Evolutionary conservation across 2,797 vertebrate genomes (phyloP).

Genomic region (Falco concolor): DNA sequence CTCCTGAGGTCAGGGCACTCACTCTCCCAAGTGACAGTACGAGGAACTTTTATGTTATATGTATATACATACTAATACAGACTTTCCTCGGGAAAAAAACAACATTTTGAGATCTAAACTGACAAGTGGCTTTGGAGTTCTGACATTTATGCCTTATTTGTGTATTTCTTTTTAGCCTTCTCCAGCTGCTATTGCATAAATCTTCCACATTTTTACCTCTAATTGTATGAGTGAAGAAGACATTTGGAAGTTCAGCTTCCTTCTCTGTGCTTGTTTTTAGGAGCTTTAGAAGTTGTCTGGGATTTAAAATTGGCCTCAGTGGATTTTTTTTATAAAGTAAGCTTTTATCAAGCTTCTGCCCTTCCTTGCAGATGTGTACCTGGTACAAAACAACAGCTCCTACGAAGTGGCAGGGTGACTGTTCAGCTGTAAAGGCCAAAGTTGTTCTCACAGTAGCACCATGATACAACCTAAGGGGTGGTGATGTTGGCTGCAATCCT

Average conservation of each 20-base stretch:
- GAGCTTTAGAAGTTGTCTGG: not conserved
- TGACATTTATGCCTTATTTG: constrained; percentile 9
- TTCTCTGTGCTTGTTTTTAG: not conserved
- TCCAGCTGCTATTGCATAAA: constrained; percentile 28
- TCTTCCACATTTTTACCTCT: not conserved
- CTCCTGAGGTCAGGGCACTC: not conserved
- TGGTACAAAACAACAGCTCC: not conserved
- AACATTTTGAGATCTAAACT: constrained; percentile 36
- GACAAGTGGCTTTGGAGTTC: constrained; percentile 27
- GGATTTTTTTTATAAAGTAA: not conserved
- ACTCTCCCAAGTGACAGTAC: not conserved
- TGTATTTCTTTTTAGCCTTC: not conserved
- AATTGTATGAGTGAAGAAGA: not conserved
- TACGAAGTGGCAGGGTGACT: not conserved
- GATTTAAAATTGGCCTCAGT: not conserved
- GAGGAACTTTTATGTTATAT: not conserved
- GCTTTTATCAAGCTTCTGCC: not conserved
- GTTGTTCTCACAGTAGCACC: not conserved
- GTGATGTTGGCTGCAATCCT: fast-evolving
- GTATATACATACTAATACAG: too few relatives aligned
- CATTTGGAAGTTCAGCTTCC: not conserved
- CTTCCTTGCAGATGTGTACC: not conserved
- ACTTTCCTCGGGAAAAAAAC: not conserved
- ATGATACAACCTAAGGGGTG: not conserved
- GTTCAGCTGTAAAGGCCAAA: not conserved